Evolutionary conservation across 2,113 vertebrate species (phyloP).

Genomic region (Pygathrix nemaeus): DNA sequence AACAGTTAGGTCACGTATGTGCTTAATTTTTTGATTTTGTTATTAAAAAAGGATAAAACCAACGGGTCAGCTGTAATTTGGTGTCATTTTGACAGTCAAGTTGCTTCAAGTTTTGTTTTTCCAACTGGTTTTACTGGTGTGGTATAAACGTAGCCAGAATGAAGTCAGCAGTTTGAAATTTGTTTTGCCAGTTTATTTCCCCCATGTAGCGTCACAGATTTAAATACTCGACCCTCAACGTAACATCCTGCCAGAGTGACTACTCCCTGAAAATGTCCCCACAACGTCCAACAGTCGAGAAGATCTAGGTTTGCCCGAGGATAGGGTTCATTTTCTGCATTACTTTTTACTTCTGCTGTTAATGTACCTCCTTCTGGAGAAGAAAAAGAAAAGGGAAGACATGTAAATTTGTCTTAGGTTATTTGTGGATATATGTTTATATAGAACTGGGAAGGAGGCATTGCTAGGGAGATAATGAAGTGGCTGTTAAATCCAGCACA

Average conservation of each 20-base stretch:
- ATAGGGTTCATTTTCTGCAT: not conserved
- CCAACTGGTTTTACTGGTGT: conserved; percentile 47
- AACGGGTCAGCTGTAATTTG: not conserved
- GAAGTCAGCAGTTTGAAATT: conserved; percentile 56
- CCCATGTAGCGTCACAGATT: conserved; percentile 4
- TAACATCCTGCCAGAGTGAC: not conserved
- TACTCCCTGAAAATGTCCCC: not conserved
- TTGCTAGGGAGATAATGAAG: not conserved
- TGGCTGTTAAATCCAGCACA: not conserved
- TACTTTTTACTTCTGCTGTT: not conserved
- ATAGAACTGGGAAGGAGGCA: not conserved
- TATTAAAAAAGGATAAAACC: not conserved
- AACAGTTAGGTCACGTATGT: conserved; percentile 17
- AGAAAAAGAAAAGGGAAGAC: not conserved
- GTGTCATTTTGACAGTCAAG: not conserved
- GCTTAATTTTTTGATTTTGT: conserved; percentile 12
- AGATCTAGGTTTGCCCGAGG: not conserved
- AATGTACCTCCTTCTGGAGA: not conserved
- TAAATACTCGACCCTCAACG: not conserved
- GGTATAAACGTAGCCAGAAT: conserved; percentile 22
- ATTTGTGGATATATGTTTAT: not conserved
- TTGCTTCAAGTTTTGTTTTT: conserved; percentile 56
- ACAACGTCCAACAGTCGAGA: not conserved
- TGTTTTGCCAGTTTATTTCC: conserved; percentile 56
- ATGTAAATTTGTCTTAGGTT: not conserved